Conservation (phyloP, 1,140 invertebrate species). For the Brachionus calyciflorus region DNA sequence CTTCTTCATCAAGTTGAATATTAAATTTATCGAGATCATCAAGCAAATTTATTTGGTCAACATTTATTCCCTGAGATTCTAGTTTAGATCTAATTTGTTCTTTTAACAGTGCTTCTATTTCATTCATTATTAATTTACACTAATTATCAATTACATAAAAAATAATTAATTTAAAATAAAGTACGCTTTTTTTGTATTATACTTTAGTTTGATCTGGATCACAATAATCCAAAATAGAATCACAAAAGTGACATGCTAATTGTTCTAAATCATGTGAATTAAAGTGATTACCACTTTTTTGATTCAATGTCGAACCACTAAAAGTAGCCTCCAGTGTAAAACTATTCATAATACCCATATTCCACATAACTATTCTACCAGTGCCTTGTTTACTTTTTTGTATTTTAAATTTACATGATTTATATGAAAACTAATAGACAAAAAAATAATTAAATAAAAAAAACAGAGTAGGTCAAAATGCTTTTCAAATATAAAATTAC, state of each 20-base stretch:
- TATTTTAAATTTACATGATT: slow-evolving; percentile 86
- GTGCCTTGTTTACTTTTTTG: slow-evolving; percentile 88
- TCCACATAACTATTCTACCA: slow-evolving; percentile 85
- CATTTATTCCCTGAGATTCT: slow-evolving; percentile 47
- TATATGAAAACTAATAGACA: slow-evolving; percentile 76
- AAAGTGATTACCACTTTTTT: slow-evolving; percentile 79
- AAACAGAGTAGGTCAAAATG: background rate
- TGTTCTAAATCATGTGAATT: slow-evolving; percentile 74
- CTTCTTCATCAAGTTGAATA: slow-evolving; percentile 31
- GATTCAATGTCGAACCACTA: slow-evolving; percentile 72
- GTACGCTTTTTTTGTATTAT: slow-evolving; percentile 46
- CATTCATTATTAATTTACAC: slow-evolving; percentile 41
- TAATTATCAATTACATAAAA: too few relatives aligned
- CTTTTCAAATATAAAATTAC: slow-evolving; percentile 61
- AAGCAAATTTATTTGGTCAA: slow-evolving; percentile 52
- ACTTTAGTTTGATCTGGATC: slow-evolving; percentile 81
- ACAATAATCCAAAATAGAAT: slow-evolving; percentile 83
- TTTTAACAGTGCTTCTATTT: slow-evolving; percentile 36
- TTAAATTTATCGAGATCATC: slow-evolving; percentile 18
- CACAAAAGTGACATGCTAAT: slow-evolving; percentile 82
- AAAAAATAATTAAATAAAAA: background rate
- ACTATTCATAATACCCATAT: slow-evolving; percentile 85
- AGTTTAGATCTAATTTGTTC: slow-evolving; percentile 41
- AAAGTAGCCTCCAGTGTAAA: slow-evolving; percentile 91
- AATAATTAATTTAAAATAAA: background rate